These are phyloP conservation scores for Macropis europaea DNA, from an alignment of 2,888 invertebrate species.

Conservation along the genomic window DNA sequence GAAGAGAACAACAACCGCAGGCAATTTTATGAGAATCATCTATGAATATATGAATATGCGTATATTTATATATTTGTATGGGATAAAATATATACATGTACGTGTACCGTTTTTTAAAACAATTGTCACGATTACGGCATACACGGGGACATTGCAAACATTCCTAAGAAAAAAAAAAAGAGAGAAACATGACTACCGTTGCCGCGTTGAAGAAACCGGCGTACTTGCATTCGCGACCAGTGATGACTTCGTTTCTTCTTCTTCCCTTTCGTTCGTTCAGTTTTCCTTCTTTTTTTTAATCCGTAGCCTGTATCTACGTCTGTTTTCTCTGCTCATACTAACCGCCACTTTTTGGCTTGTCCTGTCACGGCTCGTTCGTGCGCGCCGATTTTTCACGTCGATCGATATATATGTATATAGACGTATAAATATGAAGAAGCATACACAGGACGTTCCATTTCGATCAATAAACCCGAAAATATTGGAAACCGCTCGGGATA, in stretches of 20 bases:
- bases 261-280: neutral
- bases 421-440: slow-evolving; percentile 18
- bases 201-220: slow-evolving; percentile 22
- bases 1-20: slow-evolving; percentile 54
- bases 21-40: slow-evolving; percentile 58
- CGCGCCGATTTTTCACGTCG: slow-evolving; percentile 21
- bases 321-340: slow-evolving; percentile 36
- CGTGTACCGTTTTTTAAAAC: slow-evolving; percentile 63
- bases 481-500: too few relatives aligned
- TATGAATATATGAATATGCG: slow-evolving; percentile 41
- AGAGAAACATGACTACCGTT: slow-evolving; percentile 32
- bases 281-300: slow-evolving; percentile 10
- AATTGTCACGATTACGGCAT: slow-evolving; percentile 44
- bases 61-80: slow-evolving; percentile 39
- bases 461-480: too few relatives aligned
- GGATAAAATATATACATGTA: slow-evolving; percentile 20
- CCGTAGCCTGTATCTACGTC: slow-evolving; percentile 21
- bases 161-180: too few relatives aligned
- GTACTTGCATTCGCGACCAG: slow-evolving; percentile 28
- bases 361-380: slow-evolving; percentile 29
- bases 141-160: slow-evolving; percentile 49
- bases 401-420: slow-evolving; percentile 43
- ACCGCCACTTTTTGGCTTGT: slow-evolving; percentile 41
- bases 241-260: slow-evolving; percentile 11
- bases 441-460: too few relatives aligned